A percentile compares a stretch with the other conserved stretches of the same genome.
phyloP scores from a whole-genome alignment of 2,797 vertebrate genomes.

The Meda fulgida region DNA sequence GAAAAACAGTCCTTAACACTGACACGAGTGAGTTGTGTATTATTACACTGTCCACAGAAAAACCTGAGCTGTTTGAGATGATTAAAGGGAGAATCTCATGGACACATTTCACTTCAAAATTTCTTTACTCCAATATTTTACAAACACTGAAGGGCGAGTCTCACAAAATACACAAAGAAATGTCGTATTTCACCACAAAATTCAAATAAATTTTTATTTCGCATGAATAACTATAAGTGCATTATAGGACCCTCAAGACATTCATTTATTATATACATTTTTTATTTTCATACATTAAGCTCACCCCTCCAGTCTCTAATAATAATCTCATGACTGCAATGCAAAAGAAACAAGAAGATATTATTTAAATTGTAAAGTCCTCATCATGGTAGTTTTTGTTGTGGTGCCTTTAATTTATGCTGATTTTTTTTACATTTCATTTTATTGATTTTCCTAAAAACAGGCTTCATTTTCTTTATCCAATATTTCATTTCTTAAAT shows the following conservation, averaged over 20 bases:
- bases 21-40: background rate
- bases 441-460: background rate
- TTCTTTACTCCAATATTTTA: background rate
- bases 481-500: too few species aligned
- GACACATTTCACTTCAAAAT: background rate
- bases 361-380: background rate
- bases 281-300: background rate
- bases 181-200: background rate
- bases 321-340: background rate
- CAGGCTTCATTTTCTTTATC: background rate
- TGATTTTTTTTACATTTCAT: background rate
- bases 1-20: background rate
- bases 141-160: background rate
- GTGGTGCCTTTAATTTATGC: background rate
- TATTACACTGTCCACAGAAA: background rate
- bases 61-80: background rate
- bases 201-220: background rate
- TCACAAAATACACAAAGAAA: background rate
- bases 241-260: background rate
- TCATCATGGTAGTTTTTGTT: background rate
- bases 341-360: background rate
- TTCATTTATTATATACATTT: background rate
- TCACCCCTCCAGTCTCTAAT: background rate
- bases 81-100: background rate
- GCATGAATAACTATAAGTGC: background rate